Conservation (phyloP, 1,140 invertebrate species). For the Bombus ignitus region DNA sequence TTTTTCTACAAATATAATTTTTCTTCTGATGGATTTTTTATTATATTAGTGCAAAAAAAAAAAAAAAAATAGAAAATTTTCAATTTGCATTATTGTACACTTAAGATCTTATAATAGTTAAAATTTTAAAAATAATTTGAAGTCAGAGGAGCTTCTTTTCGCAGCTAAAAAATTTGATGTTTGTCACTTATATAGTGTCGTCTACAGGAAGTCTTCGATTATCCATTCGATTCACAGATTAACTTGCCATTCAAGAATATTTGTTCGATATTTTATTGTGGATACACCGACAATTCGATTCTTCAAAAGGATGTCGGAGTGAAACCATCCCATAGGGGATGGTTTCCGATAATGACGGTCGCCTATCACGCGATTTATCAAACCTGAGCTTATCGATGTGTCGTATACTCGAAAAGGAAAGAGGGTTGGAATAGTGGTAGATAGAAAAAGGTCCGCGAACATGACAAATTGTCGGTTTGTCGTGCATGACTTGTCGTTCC, state of each 20-base stretch:
- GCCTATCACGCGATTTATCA: conserved; percentile 79
- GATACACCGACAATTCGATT: background rate
- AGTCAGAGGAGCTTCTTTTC: too few species aligned
- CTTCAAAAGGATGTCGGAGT: background rate
- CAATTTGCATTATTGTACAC: too few species aligned
- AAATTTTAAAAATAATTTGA: too few species aligned
- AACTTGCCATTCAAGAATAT: background rate
- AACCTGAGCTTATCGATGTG: conserved; percentile 73
- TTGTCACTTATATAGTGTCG: too few species aligned
- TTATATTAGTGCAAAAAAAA: too few species aligned
- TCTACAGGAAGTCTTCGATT: background rate
- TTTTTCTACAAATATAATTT: too few species aligned
- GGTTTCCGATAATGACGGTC: conserved; percentile 71
- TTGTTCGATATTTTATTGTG: background rate
- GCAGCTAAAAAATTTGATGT: too few species aligned
- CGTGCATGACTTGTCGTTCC: background rate
- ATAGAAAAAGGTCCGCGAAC: conserved; percentile 38
- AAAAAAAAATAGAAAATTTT: too few species aligned
- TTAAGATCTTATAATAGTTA: too few species aligned
- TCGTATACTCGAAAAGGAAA: conserved; percentile 23
- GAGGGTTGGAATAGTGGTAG: conserved; percentile 32
- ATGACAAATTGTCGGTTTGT: conserved; percentile 74
- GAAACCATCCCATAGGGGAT: background rate
- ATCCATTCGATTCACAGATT: background rate
- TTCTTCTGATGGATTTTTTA: too few species aligned